phyloP scores from a whole-genome alignment of 2,113 vertebrate genomes.

The Takifugu flavidus region DNA sequence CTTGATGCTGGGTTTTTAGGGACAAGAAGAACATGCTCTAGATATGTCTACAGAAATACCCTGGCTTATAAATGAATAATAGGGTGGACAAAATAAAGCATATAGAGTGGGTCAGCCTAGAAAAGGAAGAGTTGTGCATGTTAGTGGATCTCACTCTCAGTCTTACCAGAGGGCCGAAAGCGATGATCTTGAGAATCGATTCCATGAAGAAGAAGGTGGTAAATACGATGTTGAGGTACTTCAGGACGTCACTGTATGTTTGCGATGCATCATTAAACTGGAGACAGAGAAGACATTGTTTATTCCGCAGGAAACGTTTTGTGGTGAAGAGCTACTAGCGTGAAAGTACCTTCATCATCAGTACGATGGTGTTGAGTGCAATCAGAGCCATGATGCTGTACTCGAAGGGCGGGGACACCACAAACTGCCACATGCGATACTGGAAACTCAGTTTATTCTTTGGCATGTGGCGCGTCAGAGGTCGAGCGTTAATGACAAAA shows the following conservation, averaged over 20 bases:
- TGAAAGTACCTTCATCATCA: conserved; percentile 93
- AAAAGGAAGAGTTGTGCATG: conserved; percentile 1
- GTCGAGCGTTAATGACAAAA: conserved; percentile 94
- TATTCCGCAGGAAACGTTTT: neutral
- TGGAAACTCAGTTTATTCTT: conserved; percentile 95
- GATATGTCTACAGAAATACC: conserved; percentile 61
- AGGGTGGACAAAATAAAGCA: conserved; percentile 18
- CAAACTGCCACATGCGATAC: conserved; percentile 98
- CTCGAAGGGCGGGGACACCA: conserved; percentile 94
- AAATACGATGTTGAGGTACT: conserved; percentile 95
- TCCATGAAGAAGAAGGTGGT: conserved; percentile 96
- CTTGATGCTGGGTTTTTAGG: conserved; percentile 29
- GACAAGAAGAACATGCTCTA: conserved; percentile 49
- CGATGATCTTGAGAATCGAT: conserved; percentile 94
- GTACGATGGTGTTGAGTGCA: conserved; percentile 93
- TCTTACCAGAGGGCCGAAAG: conserved; percentile 89
- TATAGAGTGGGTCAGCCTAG: conserved; percentile 28
- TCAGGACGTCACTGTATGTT: conserved; percentile 84
- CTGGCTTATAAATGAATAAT: conserved; percentile 57
- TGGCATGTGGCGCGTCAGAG: conserved; percentile 94
- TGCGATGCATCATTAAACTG: conserved; percentile 77
- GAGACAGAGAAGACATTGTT: conserved; percentile 61
- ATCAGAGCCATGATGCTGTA: conserved; percentile 99
- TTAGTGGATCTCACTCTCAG: neutral
- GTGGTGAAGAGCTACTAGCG: neutral